These are phyloP conservation scores for Echiichthys vipera DNA, from an alignment of 2,797 vertebrate genomes.

Conservation along the genomic window DNA sequence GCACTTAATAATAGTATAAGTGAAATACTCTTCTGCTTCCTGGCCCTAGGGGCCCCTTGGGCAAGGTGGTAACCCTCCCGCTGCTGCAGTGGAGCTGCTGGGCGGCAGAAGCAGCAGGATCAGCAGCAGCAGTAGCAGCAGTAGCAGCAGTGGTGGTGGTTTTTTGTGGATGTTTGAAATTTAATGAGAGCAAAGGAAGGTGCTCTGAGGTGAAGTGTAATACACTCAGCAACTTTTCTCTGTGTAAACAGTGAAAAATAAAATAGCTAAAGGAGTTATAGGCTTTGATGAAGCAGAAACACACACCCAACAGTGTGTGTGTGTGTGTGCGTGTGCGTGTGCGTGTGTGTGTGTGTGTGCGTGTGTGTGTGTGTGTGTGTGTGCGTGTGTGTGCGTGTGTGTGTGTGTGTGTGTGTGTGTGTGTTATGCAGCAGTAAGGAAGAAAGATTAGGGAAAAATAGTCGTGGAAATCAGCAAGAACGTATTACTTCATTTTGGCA, in stretches of 20 bases:
- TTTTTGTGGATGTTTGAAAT: constrained; percentile 42
- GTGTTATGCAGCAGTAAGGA: not conserved
- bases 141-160: constrained; percentile 1
- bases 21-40: constrained; percentile 15
- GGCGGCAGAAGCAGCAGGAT: constrained; percentile 31
- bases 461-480: no score
- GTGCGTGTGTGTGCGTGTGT: not conserved
- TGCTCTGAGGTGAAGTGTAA: constrained; percentile 33
- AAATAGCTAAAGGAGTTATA: constrained; percentile 36
- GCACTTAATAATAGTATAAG: constrained; percentile 18
- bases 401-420: not conserved
- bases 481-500: no score
- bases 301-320: not conserved
- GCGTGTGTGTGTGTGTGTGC: not conserved
- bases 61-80: constrained; percentile 49
- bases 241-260: constrained; percentile 47
- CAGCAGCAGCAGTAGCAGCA: constrained; percentile 11
- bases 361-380: not conserved
- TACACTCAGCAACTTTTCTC: constrained; percentile 56
- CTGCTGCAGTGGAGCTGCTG: constrained; percentile 66
- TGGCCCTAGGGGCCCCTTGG: constrained; percentile 32
- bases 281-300: constrained; percentile 42
- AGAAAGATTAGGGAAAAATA: no score
- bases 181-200: constrained; percentile 38
- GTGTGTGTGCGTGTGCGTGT: not conserved